Evolutionary conservation across 2,888 invertebrate genomes (phyloP).

Genomic region (Hybos culiciformis): DNA sequence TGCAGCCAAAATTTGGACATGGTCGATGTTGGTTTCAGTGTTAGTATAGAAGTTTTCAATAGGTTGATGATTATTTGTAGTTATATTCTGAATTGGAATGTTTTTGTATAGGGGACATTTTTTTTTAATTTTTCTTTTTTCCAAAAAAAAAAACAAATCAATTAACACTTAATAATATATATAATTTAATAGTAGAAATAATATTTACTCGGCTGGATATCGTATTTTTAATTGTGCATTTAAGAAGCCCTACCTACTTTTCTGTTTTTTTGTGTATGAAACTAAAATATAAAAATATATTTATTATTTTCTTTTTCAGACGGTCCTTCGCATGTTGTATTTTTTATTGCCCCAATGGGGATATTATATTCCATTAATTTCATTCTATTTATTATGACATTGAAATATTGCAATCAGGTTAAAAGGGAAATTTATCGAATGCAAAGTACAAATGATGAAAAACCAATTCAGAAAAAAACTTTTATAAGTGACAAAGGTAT

Average conservation of each 20-base stretch:
- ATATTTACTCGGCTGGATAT: no score
- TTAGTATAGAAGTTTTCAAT: no score
- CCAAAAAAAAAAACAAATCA: no score
- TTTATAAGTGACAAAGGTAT: conserved; percentile 57
- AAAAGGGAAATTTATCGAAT: conserved; percentile 60
- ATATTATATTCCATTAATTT: conserved; percentile 50
- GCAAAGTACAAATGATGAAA: conserved; percentile 48
- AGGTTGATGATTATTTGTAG: no score
- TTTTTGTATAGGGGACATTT: no score
- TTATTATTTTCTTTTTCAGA: conserved; percentile 19
- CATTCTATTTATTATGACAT: conserved; percentile 52
- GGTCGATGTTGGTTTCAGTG: conserved; percentile 53
- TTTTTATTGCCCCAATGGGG: conserved; percentile 52
- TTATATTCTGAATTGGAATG: no score
- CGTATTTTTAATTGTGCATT: conserved; percentile 19
- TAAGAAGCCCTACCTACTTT: not conserved
- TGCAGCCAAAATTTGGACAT: conserved; percentile 47
- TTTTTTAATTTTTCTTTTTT: no score
- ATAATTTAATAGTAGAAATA: no score
- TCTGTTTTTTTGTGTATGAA: conserved; percentile 3
- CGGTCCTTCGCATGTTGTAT: conserved; percentile 37
- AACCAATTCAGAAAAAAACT: conserved; percentile 42
- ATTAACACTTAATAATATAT: no score
- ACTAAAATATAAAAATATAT: conserved; percentile 1
- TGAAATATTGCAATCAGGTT: conserved; percentile 54